Conservation (phyloP, 2,888 invertebrate genomes). For the Metallyticus violacea region DNA sequence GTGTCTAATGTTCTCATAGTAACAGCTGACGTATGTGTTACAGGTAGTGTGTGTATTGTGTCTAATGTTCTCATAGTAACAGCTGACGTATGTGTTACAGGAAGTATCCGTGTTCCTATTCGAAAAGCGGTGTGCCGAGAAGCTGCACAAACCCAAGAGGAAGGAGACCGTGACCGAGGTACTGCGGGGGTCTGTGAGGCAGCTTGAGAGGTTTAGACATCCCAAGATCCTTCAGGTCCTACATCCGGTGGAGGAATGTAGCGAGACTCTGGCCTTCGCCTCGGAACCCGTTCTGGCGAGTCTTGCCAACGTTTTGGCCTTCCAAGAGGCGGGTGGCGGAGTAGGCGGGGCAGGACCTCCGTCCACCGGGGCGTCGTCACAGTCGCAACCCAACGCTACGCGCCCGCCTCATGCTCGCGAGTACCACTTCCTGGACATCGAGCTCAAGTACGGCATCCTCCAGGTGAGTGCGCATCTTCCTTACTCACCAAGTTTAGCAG, state of each 20-base stretch:
- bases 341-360: slow-evolving; percentile 43
- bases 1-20: too few relatives aligned
- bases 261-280: slow-evolving; percentile 90
- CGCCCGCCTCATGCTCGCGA: slow-evolving; percentile 70
- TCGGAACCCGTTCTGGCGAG: slow-evolving; percentile 87
- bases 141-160: slow-evolving; percentile 85
- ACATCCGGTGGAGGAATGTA: slow-evolving; percentile 76
- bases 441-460: slow-evolving; percentile 87
- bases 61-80: background rate
- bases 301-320: slow-evolving; percentile 84
- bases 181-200: slow-evolving; percentile 72
- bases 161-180: slow-evolving; percentile 91
- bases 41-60: background rate
- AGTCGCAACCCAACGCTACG: slow-evolving; percentile 39
- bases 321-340: slow-evolving; percentile 59
- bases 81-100: slow-evolving; percentile 52
- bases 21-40: too few relatives aligned
- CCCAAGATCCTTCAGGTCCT: slow-evolving; percentile 73
- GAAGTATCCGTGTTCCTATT: slow-evolving; percentile 92
- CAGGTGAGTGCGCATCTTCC: slow-evolving; percentile 64
- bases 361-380: slow-evolving; percentile 43
- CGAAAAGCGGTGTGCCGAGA: slow-evolving; percentile 89
- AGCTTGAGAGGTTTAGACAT: slow-evolving; percentile 79
- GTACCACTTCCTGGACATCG: slow-evolving; percentile 86
- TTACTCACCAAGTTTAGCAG: too few relatives aligned